phyloP scores from a whole-genome alignment of 2,888 invertebrate species.

The Ochropleura plecta region DNA sequence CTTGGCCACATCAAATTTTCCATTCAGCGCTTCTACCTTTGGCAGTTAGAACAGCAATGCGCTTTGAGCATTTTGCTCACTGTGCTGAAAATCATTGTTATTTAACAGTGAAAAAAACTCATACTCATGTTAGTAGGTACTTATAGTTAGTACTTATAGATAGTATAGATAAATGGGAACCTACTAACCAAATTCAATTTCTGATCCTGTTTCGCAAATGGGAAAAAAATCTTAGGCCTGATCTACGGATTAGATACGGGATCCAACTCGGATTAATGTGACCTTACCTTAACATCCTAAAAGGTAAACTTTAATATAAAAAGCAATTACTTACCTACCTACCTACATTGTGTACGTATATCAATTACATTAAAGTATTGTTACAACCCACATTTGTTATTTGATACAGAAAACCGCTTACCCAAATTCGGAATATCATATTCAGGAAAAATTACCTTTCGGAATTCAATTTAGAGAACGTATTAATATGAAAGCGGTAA shows the following conservation, averaged over 20 bases:
- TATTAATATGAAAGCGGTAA: constrained; percentile 57
- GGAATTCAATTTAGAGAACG: constrained; percentile 56
- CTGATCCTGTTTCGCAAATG: background rate
- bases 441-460: constrained; percentile 52
- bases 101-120: background rate
- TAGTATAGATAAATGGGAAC: background rate
- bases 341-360: constrained; percentile 9
- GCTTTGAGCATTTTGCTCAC: background rate
- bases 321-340: constrained; percentile 39
- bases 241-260: background rate
- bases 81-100: no score
- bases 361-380: constrained; percentile 48
- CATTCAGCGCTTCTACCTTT: background rate
- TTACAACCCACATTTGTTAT: constrained; percentile 33
- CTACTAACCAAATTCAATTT: background rate
- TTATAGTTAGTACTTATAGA: no score
- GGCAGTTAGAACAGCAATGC: background rate
- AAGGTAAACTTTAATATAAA: constrained; percentile 29
- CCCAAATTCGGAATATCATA: constrained; percentile 43
- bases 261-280: constrained; percentile 20
- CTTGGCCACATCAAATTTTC: background rate
- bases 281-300: constrained; percentile 15
- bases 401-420: constrained; percentile 54
- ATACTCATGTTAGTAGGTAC: background rate
- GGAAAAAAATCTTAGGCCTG: background rate